These are phyloP conservation scores for Pseudomyrmex concolor DNA, from an alignment of 1,140 invertebrate species.

Conservation along the genomic window DNA sequence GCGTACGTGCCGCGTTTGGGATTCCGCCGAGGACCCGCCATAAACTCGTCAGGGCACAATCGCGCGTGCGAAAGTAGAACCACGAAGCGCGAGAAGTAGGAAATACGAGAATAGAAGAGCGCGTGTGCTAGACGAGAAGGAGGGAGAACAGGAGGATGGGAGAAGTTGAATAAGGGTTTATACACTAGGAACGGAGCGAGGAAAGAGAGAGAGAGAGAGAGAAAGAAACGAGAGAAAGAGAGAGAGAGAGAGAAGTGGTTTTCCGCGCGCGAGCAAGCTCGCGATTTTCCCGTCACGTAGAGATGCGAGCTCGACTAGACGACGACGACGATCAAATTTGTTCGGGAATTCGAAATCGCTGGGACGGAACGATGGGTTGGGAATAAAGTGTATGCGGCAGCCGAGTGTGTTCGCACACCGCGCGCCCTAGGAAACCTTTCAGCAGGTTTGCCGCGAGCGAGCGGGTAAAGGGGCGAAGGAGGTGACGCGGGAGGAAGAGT, in stretches of 20 bases:
- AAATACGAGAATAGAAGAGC: conserved; percentile 47
- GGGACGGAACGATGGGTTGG: conserved; percentile 44
- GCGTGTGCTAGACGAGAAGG: neutral
- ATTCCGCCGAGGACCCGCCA: conserved; percentile 45
- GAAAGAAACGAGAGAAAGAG: neutral
- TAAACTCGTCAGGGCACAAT: conserved; percentile 61
- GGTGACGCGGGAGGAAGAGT: conserved; percentile 45
- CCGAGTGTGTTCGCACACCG: conserved; percentile 33
- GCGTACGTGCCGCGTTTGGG: conserved; percentile 56
- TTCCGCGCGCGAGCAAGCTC: conserved; percentile 43
- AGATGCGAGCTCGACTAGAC: conserved; percentile 53
- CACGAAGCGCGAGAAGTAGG: conserved; percentile 57
- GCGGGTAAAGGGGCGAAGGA: conserved; percentile 24
- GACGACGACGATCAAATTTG: conserved; percentile 60
- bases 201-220: neutral
- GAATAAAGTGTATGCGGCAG: conserved; percentile 60
- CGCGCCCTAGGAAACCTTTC: conserved; percentile 56
- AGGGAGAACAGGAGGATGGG: neutral
- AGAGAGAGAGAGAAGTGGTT: conserved; percentile 18
- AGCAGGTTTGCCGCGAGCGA: conserved; percentile 38
- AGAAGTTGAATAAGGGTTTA: conserved; percentile 20
- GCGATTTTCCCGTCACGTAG: conserved; percentile 57
- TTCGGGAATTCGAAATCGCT: conserved; percentile 59
- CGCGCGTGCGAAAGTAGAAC: conserved; percentile 44
- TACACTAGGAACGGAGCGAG: neutral